These are phyloP conservation scores for Limnothrissa miodon DNA, from an alignment of 2,113 vertebrate species.

Conservation along the genomic window DNA sequence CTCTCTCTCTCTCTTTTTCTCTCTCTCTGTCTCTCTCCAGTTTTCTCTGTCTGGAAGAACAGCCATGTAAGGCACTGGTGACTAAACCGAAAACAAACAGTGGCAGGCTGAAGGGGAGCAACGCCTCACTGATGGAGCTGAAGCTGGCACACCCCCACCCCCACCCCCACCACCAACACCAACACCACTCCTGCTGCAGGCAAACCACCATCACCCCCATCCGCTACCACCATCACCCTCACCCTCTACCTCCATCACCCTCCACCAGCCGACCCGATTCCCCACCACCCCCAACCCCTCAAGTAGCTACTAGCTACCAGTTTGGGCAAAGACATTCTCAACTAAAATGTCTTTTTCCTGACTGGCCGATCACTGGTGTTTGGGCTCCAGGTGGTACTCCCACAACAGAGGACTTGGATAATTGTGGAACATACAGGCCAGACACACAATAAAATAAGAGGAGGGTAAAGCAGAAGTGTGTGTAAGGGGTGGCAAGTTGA, in stretches of 20 bases:
- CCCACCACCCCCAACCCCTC: not conserved
- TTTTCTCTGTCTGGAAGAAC: not conserved
- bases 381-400: conserved; percentile 10
- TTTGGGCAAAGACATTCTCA: not conserved
- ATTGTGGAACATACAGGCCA: not conserved
- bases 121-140: not conserved
- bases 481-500: conserved; percentile 44
- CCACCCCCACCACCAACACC: not conserved
- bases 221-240: not conserved
- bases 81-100: conserved; percentile 19
- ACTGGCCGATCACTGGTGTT: not conserved
- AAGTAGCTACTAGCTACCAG: not conserved
- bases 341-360: not conserved
- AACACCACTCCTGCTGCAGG: not conserved
- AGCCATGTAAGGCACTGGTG: conserved; percentile 17
- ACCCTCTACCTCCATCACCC: not conserved
- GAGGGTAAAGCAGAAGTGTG: not conserved
- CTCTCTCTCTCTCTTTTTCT: not conserved
- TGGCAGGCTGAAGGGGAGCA: not conserved
- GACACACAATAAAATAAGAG: not conserved
- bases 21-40: not conserved
- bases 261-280: not conserved
- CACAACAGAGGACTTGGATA: not conserved
- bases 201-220: not conserved
- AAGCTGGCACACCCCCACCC: not conserved